Conservation (phyloP, 2,113 vertebrate genomes). For the Anguilla rostrata region DNA sequence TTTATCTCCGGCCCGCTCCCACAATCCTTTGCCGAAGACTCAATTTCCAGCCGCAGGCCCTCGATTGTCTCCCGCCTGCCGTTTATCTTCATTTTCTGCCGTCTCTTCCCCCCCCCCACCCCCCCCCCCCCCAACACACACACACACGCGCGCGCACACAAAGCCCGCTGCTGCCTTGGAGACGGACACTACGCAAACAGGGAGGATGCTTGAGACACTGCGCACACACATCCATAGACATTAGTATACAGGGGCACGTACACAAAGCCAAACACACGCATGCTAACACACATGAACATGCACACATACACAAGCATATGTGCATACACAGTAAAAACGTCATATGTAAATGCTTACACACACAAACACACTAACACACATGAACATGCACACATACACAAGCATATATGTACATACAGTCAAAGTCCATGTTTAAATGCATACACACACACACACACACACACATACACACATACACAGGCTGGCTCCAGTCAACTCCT, state of each 20-base stretch:
- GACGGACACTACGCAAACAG: neutral
- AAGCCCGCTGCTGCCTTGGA: neutral
- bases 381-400: no score
- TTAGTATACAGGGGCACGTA: neutral
- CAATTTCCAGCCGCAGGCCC: slow-evolving; percentile 17
- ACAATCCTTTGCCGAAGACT: slow-evolving; percentile 18
- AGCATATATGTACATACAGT: no score
- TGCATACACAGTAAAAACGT: no score
- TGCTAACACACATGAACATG: neutral
- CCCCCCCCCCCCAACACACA: neutral
- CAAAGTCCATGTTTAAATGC: no score
- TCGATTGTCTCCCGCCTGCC: slow-evolving; percentile 11
- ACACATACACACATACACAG: neutral
- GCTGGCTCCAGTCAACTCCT: neutral
- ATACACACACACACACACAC: no score
- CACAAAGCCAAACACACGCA: neutral
- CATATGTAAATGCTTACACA: no score
- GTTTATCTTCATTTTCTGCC: slow-evolving; percentile 20
- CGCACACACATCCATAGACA: neutral
- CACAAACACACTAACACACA: no score
- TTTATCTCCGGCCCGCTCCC: slow-evolving; percentile 17
- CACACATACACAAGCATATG: no score
- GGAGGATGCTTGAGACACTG: neutral
- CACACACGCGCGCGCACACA: neutral
- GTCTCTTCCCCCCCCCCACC: no score